Evolutionary conservation across 2,797 vertebrate genomes (phyloP).

Genomic region (Ctenosaura bakeri): DNA sequence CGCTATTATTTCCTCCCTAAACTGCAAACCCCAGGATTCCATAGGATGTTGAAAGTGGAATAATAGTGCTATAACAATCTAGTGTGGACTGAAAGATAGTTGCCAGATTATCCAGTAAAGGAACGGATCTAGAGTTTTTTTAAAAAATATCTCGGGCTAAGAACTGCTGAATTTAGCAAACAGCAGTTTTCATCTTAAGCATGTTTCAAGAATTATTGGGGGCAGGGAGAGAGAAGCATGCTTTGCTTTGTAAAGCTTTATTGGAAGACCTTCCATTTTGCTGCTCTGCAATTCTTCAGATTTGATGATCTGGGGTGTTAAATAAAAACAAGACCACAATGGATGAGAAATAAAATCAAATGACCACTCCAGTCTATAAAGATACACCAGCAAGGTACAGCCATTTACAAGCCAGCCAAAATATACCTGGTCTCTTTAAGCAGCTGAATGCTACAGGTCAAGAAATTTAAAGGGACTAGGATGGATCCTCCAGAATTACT

Average conservation of each 20-base stretch:
- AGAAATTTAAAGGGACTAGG: background rate
- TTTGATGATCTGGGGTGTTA: conserved; percentile 30
- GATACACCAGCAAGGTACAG: background rate
- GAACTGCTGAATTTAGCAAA: background rate
- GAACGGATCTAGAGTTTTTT: background rate
- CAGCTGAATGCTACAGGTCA: background rate
- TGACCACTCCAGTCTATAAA: background rate
- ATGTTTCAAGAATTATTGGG: background rate
- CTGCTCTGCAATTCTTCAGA: conserved; percentile 10
- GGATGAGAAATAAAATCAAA: conserved; percentile 37
- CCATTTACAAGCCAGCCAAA: conserved; percentile 13
- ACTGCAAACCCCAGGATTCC: too few species aligned
- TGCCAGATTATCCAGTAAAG: conserved; percentile 60
- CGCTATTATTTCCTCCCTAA: too few species aligned
- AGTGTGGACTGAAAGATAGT: conserved; percentile 49
- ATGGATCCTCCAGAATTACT: background rate
- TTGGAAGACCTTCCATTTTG: conserved; percentile 18
- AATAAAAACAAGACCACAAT: background rate
- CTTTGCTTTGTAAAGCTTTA: background rate
- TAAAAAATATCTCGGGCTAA: background rate
- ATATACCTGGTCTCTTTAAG: background rate
- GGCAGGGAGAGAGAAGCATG: background rate
- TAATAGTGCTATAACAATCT: conserved; percentile 61
- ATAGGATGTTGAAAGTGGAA: too few species aligned
- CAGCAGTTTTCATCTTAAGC: background rate